Percentiles rank a stretch among this genome's conserved stretches.
Conservation (phyloP, 1,140 invertebrate species). For the Chymomyza costata region DNA sequence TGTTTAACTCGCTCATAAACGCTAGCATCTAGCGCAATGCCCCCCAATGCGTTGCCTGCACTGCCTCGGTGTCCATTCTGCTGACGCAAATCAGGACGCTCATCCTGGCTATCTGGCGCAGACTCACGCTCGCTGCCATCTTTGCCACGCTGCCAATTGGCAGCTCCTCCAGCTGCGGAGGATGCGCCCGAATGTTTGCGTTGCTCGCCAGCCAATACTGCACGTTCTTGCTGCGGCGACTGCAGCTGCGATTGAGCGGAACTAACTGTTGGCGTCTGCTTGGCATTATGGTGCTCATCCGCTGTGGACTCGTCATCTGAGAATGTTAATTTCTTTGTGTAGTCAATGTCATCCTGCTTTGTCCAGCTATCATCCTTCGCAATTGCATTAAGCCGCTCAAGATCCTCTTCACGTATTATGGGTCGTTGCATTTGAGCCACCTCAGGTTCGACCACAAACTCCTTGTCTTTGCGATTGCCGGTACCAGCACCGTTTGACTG, state of each 20-base stretch:
- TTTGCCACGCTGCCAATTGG: constrained; percentile 46
- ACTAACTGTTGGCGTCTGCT: not conserved
- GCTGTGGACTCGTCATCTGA: constrained; percentile 89
- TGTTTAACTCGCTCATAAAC: constrained; percentile 81
- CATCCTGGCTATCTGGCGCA: constrained; percentile 37
- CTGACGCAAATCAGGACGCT: constrained; percentile 56
- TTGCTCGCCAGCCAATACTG: constrained; percentile 40
- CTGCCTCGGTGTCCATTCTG: constrained; percentile 70
- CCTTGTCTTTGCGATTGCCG: constrained; percentile 67
- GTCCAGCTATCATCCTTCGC: constrained; percentile 93
- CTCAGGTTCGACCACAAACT: constrained; percentile 69
- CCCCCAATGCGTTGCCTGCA: constrained; percentile 40
- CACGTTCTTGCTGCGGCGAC: constrained; percentile 19
- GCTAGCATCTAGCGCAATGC: constrained; percentile 63
- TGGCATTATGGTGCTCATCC: constrained; percentile 60
- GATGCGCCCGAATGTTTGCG: constrained; percentile 36
- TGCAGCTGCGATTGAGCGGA: too few species aligned
- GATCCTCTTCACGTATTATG: constrained; percentile 94
- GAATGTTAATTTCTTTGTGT: constrained; percentile 95
- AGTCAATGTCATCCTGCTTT: constrained; percentile 94
- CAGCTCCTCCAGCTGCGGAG: constrained; percentile 38
- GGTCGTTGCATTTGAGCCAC: constrained; percentile 79
- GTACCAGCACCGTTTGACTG: constrained; percentile 42
- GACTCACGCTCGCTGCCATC: constrained; percentile 76
- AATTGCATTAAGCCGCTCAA: constrained; percentile 93